Conservation (phyloP, 2,888 invertebrate species). For the Perithous albicinctus region DNA sequence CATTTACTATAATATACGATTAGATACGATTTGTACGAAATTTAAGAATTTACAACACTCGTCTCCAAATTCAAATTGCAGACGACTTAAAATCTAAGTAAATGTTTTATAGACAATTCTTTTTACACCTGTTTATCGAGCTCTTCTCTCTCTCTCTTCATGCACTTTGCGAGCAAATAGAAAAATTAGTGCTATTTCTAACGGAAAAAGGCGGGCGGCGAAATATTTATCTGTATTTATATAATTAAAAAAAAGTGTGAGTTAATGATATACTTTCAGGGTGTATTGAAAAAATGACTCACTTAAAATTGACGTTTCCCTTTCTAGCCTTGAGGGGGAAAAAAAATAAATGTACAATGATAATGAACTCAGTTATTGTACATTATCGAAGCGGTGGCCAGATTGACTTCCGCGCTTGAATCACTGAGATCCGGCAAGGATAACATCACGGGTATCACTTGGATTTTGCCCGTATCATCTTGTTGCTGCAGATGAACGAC, state of each 20-base stretch:
- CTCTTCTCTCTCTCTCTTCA: slow-evolving; percentile 14
- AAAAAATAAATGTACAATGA: not conserved
- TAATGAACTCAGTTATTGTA: slow-evolving; percentile 78
- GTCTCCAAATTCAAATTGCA: slow-evolving; percentile 15
- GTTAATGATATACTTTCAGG: slow-evolving; percentile 1
- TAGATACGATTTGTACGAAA: slow-evolving; percentile 56
- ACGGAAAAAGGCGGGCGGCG: not conserved
- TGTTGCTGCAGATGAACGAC: slow-evolving; percentile 81
- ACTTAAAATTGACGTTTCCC: not conserved
- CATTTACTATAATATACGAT: slow-evolving; percentile 32
- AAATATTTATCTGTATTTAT: not conserved
- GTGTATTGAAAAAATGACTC: slow-evolving; percentile 3
- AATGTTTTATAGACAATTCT: slow-evolving; percentile 20
- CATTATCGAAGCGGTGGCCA: slow-evolving; percentile 82
- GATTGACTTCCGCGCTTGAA: slow-evolving; percentile 79
- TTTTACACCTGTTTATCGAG: slow-evolving; percentile 29
- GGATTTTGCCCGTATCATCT: slow-evolving; percentile 81
- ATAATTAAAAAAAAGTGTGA: slow-evolving; percentile 9
- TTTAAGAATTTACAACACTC: slow-evolving; percentile 57
- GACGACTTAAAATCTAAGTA: slow-evolving; percentile 15
- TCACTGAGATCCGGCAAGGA: slow-evolving; percentile 82
- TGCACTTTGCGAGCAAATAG: slow-evolving; percentile 17
- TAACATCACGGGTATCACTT: slow-evolving; percentile 82
- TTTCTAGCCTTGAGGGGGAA: not conserved
- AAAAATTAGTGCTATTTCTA: slow-evolving; percentile 24